Evolutionary conservation across 2,113 vertebrate genomes (phyloP).

Genomic region (Potamarius usumacintae): DNA sequence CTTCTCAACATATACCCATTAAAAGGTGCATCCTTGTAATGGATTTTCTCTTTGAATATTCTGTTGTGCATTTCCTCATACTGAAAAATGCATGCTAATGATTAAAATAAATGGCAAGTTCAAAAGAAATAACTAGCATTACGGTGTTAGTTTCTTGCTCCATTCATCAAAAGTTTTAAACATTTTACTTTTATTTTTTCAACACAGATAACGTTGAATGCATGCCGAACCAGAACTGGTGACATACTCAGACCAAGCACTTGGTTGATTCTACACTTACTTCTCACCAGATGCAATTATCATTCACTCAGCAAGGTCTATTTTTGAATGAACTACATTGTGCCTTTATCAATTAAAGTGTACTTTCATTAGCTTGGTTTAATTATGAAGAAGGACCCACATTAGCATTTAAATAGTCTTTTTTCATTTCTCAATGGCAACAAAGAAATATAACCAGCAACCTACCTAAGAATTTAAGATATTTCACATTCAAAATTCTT

Average conservation of each 20-base stretch:
- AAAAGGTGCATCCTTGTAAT: background rate
- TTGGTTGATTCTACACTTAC: slow-evolving; percentile 16
- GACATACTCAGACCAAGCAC: background rate
- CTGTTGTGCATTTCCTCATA: background rate
- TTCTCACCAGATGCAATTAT: slow-evolving; percentile 13
- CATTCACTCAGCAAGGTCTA: slow-evolving; percentile 18
- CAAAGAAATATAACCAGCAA: slow-evolving; percentile 37
- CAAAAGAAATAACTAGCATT: background rate
- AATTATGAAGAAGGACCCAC: slow-evolving; percentile 39
- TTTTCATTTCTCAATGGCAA: slow-evolving; percentile 44
- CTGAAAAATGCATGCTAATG: background rate
- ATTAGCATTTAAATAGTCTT: slow-evolving; percentile 57
- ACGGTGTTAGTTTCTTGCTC: background rate
- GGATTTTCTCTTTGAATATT: background rate
- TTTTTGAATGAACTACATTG: slow-evolving; percentile 19
- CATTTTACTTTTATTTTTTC: background rate
- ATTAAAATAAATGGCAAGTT: background rate
- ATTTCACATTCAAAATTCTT: background rate
- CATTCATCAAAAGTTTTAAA: background rate
- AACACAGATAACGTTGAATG: background rate
- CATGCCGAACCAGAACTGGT: background rate
- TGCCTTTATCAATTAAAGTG: slow-evolving; percentile 40
- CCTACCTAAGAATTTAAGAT: background rate
- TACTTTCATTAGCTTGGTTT: slow-evolving; percentile 52
- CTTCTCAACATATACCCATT: background rate